Conservation (phyloP, 1,140 invertebrate genomes). For the Chionoecetes opilio region DNA sequence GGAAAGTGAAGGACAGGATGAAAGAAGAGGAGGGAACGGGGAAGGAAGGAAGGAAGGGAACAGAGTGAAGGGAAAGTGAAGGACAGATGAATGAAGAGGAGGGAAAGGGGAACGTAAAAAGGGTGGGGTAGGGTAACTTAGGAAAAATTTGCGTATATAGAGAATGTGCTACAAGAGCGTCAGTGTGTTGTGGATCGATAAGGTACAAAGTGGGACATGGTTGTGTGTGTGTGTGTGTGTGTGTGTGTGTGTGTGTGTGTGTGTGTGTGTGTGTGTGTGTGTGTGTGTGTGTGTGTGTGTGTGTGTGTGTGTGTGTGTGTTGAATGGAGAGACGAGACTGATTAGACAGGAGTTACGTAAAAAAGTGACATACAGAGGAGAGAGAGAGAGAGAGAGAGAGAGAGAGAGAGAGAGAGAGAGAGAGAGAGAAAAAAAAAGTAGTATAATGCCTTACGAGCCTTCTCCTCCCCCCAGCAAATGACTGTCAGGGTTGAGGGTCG, state of each 20-base stretch:
- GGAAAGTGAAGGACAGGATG: no score
- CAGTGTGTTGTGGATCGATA: slow-evolving; percentile 27
- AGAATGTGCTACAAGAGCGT: neutral
- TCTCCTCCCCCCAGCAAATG: slow-evolving; percentile 58
- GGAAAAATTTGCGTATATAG: neutral
- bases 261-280: slow-evolving; percentile 18
- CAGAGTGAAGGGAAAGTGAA: neutral
- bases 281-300: slow-evolving; percentile 18
- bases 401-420: slow-evolving; percentile 60
- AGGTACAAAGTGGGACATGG: neutral
- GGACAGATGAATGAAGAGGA: neutral
- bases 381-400: slow-evolving; percentile 38
- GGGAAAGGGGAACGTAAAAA: neutral
- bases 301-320: neutral
- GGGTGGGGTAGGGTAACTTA: neutral
- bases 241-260: slow-evolving; percentile 12
- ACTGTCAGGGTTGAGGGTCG: slow-evolving; percentile 59
- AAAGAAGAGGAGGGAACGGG: neutral
- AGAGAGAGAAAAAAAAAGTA: slow-evolving; percentile 56
- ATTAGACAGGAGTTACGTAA: neutral
- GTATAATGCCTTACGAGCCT: neutral
- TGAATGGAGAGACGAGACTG: neutral
- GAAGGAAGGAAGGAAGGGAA: neutral
- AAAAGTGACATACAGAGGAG: slow-evolving; percentile 38
- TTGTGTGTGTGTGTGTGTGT: slow-evolving; percentile 28